Evolutionary conservation across 2,888 invertebrate species (phyloP), one percentile per base, ranked within the genome.

Genomic region (Himalopsyche kuldschensis): DNA sequence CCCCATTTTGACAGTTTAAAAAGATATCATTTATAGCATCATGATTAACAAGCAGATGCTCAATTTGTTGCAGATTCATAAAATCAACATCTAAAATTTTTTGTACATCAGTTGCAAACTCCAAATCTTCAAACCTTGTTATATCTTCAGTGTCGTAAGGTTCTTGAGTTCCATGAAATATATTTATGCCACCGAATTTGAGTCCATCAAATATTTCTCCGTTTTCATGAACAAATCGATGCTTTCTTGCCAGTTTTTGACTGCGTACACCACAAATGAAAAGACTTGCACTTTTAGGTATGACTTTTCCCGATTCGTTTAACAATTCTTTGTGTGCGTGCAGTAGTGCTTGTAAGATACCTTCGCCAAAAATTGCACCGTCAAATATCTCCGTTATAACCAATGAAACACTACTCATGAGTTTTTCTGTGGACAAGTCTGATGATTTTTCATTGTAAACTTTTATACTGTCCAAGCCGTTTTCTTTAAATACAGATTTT

Each of bases 311-410:
- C 80, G 88, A 87, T 30, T 89, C 87, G 4, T 78, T 11, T 75
- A 96, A 88, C 75, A 96, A 90, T 86, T 93, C 89, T 82, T 93
- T 90, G 93, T 94, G 94, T 6, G 96, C 96, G 90, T 96, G 95
- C 69, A 92, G 89, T 69, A 96, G 88, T 24, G 94, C 94, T 86
- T 93, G 91, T 75, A 97, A 88, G 47, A 95, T 92, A 87, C 93
- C 92, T 89, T 97, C 97, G 1, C 97, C 96, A 89, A 97, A 94
- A 32, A 96, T 88, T 0, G 95, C 96, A 78, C 95, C 94, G 91
- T 97, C 97, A 90, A 97, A 95, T 86, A 94, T 94, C 90, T 97
- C 96, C 3, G 95, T 96, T 0, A 96, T 92, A 80, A 96, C 89
- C 75, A 96, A 88, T 81, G 94, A 92, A 27, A 93, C 92, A 87